Base-by-base conservation (phyloP, 1,140 invertebrate species). In the Steinernema khuongi region DNA sequence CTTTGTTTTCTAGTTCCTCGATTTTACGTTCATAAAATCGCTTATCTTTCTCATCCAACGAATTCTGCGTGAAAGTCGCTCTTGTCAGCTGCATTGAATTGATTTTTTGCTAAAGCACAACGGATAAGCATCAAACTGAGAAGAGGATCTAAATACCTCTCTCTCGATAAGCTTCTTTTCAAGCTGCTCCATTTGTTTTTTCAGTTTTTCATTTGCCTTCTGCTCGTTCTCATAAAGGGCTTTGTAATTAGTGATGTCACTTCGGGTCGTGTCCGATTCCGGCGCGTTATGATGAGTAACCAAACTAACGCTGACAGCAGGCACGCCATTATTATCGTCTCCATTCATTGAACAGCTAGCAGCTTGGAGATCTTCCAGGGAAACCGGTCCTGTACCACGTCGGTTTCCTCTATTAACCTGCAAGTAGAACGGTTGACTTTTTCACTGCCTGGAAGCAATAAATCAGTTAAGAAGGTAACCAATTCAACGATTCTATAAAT, bases 311-410 rank as follows among this genome's bases (percentile, higher is more conserved):
- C 26, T 60, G 50, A 26, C 14, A 14, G 26, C 14, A 60, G 4
- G 4, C 11, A 22, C 7, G 11, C 7, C 50, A 2, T 7, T 22
- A 7, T 4, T 22, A 60, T 4, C 22, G 4, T 60, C 50, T 14
- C 22, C 50, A 17, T 60, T 4, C 4, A 60, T 11, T 14, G 50
- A 14, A 22, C 50, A 60, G 50, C 19, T 60, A 2, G 75, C 75
- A 19, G 75, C 75, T 4, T 22, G 28, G 1, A 78, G 26, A 19
- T 77, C 76, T 29, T 78, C 76, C 29, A 79, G 44, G 32, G 79
- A 69, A 18, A 78, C 76, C 0, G 76, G 76, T n/a, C 76, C 76
- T 11, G 76, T 78, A 28, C 76, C 76, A 33, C 77, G 77, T 26
- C 77, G 67, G 31, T 79, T 79, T 31, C 31, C 73, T 28, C 77